These are phyloP conservation scores for Sarcophilus harrisii DNA, from an alignment of 2,797 vertebrate genomes.

Conservation along the genomic window DNA sequence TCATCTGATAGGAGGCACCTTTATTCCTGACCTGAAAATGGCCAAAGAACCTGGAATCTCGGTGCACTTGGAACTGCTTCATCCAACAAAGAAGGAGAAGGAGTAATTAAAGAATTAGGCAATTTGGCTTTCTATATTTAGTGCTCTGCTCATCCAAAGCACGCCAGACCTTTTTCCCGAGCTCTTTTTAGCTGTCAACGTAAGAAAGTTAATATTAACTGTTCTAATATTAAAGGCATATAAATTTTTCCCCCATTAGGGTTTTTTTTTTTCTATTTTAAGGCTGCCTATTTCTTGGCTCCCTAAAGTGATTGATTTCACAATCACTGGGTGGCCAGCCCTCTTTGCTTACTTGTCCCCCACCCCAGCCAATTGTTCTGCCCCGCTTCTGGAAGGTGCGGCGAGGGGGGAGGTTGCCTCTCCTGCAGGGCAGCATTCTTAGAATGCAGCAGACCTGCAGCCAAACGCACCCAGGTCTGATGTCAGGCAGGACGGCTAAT, in stretches of 20 bases:
- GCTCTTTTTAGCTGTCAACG: constrained; percentile 66
- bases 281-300: constrained; percentile 27
- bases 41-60: neutral
- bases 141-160: constrained; percentile 58
- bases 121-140: constrained; percentile 71
- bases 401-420: neutral
- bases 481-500: constrained; percentile 58
- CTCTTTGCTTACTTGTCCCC: constrained; percentile 5
- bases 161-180: constrained; percentile 47
- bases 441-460: constrained; percentile 55
- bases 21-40: neutral
- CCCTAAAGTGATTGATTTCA: neutral
- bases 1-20: neutral
- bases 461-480: constrained; percentile 40
- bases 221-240: constrained; percentile 64
- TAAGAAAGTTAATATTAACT: constrained; percentile 73
- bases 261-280: constrained; percentile 21
- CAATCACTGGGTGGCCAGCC: constrained; percentile 19
- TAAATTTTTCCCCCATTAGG: neutral
- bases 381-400: neutral
- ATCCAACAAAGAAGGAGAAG: constrained; percentile 50
- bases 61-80: constrained; percentile 4
- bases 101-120: constrained; percentile 70
- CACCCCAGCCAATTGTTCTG: neutral
- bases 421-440: constrained; percentile 50